These are phyloP conservation scores for Magallana nippona DNA, from an alignment of 2,888 invertebrate genomes.

Conservation along the genomic window DNA sequence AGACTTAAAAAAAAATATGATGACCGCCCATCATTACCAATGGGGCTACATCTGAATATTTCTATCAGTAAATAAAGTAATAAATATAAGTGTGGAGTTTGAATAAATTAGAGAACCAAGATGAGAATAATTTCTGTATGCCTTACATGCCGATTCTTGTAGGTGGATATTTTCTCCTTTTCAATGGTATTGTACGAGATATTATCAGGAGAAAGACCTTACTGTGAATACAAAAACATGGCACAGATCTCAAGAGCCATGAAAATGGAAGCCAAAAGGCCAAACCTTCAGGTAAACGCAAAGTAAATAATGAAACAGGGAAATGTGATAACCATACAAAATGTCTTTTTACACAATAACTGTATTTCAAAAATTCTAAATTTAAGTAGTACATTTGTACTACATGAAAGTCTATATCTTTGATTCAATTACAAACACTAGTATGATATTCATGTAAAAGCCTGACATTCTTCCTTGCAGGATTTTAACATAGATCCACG, in stretches of 20 bases:
- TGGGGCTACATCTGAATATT: no score
- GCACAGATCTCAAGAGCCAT: slow-evolving; percentile 63
- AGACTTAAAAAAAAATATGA: no score
- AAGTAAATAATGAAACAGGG: background rate
- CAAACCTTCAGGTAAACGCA: slow-evolving; percentile 57
- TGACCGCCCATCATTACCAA: no score
- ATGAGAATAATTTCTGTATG: background rate
- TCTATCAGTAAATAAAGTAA: no score
- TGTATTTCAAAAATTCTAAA: no score
- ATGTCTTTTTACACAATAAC: no score
- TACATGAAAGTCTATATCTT: no score
- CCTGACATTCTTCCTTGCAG: slow-evolving; percentile 48
- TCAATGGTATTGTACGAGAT: slow-evolving; percentile 76
- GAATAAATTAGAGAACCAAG: no score
- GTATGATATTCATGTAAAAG: no score
- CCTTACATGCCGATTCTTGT: slow-evolving; percentile 28
- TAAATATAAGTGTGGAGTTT: no score
- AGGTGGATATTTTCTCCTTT: slow-evolving; percentile 77
- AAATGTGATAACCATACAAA: background rate
- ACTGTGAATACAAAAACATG: slow-evolving; percentile 59
- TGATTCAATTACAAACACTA: no score
- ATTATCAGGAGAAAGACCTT: slow-evolving; percentile 69
- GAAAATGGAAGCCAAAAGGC: slow-evolving; percentile 60
- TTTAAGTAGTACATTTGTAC: no score
- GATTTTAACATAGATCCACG: slow-evolving; percentile 64